Evolutionary conservation across 2,888 invertebrate genomes (phyloP).

Genomic region (Dusona sp.): DNA sequence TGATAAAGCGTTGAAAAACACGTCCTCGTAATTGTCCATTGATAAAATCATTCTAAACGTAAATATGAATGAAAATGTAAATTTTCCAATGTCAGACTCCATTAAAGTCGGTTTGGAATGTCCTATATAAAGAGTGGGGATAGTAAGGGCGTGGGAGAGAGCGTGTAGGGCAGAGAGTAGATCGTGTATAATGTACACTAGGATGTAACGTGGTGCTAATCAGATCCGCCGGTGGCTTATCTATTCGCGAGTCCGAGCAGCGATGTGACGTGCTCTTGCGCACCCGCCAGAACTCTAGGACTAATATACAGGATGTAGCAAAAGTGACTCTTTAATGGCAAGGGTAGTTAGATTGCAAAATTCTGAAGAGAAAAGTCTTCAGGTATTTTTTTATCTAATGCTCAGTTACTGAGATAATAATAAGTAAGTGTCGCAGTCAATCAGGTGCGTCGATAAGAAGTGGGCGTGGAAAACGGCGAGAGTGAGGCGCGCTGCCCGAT

Average conservation of each 20-base stretch:
- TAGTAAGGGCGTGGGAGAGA: constrained; percentile 68
- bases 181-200: constrained; percentile 65
- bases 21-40: too few relatives aligned
- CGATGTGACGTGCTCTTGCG: constrained; percentile 51
- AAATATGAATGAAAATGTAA: not conserved
- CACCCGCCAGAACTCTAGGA: constrained; percentile 30
- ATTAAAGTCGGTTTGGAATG: not conserved
- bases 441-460: not conserved
- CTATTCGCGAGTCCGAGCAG: constrained; percentile 65
- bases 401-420: not conserved
- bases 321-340: not conserved
- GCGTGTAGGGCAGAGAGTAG: constrained; percentile 63
- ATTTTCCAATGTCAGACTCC: not conserved
- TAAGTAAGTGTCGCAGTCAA: not conserved
- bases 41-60: not conserved
- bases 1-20: too few relatives aligned
- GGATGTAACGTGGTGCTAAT: constrained; percentile 71
- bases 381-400: not conserved
- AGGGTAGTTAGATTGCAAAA: not conserved
- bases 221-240: constrained; percentile 73
- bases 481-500: not conserved
- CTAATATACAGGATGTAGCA: constrained; percentile 18
- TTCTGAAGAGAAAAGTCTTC: not conserved
- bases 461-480: not conserved
- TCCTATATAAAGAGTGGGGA: constrained; percentile 11